phyloP scores from a whole-genome alignment of 2,113 vertebrate species.

The Campylomormyrus numenius region DNA sequence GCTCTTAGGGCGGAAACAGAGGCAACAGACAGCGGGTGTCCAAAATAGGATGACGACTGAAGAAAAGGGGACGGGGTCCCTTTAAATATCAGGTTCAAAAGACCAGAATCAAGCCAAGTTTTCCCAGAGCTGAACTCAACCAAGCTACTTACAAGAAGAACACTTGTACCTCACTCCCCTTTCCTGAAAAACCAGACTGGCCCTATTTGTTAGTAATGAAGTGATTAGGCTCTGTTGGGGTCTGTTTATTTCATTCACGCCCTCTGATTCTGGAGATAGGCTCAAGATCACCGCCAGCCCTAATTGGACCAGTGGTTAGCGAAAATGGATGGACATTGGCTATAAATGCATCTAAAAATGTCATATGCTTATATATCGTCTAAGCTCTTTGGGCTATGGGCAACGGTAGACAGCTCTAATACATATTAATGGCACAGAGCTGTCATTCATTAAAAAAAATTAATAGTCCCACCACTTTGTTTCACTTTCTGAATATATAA shows the following conservation, averaged over 20 bases:
- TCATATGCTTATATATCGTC: neutral
- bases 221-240: neutral
- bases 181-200: neutral
- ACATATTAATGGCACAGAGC: neutral
- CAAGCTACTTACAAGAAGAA: neutral
- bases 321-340: neutral
- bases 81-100: neutral
- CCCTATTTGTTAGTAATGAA: slow-evolving; percentile 2
- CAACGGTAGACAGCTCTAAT: neutral
- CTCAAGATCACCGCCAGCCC: neutral
- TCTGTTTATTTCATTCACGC: neutral
- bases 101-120: neutral
- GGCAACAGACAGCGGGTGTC: neutral
- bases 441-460: neutral
- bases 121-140: neutral
- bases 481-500: neutral
- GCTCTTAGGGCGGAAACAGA: neutral
- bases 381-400: neutral
- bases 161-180: neutral
- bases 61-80: neutral
- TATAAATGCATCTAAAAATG: neutral
- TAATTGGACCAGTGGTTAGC: neutral
- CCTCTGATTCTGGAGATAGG: neutral
- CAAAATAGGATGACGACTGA: neutral
- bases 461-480: neutral